Percentiles rank a stretch among this genome's conserved stretches.
Evolutionary conservation across 2,113 vertebrate genomes (phyloP).

Genomic region (Oxyura jamaicensis): DNA sequence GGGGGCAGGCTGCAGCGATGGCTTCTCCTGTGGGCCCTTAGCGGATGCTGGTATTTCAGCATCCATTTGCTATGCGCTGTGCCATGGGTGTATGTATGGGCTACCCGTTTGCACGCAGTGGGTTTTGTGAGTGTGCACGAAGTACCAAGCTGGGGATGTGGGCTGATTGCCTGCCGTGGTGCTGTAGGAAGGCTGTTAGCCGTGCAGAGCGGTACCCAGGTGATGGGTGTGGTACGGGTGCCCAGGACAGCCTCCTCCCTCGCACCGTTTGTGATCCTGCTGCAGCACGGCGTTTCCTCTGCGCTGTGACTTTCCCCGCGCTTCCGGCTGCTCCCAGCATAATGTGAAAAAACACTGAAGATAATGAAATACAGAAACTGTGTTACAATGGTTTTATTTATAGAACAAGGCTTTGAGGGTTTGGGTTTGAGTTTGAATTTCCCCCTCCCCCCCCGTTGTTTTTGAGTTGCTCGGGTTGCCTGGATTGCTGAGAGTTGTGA

Average conservation of each 20-base stretch:
- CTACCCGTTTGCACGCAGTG: fast-evolving
- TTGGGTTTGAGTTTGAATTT: neutral
- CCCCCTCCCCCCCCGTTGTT: neutral
- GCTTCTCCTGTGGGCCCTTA: neutral
- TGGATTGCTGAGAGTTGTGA: neutral
- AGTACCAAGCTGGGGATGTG: neutral
- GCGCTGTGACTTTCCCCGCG: neutral
- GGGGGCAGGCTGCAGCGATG: neutral
- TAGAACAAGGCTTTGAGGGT: slow-evolving; percentile 21
- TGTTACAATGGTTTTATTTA: slow-evolving; percentile 35
- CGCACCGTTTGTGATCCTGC: fast-evolving
- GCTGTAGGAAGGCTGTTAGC: neutral
- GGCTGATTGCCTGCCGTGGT: neutral
- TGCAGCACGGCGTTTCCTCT: neutral
- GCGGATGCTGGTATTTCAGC: neutral
- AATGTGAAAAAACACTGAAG: neutral
- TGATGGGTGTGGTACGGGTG: neutral
- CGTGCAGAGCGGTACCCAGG: fast-evolving
- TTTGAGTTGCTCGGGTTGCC: neutral
- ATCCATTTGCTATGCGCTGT: neutral
- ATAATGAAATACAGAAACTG: slow-evolving; percentile 23
- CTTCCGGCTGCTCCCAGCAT: neutral
- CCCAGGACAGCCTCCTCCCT: neutral
- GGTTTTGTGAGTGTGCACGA: neutral
- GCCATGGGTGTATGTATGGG: neutral